These are phyloP conservation scores for Synergus laeviventris DNA, from an alignment of 2,888 invertebrate species.

Conservation along the genomic window DNA sequence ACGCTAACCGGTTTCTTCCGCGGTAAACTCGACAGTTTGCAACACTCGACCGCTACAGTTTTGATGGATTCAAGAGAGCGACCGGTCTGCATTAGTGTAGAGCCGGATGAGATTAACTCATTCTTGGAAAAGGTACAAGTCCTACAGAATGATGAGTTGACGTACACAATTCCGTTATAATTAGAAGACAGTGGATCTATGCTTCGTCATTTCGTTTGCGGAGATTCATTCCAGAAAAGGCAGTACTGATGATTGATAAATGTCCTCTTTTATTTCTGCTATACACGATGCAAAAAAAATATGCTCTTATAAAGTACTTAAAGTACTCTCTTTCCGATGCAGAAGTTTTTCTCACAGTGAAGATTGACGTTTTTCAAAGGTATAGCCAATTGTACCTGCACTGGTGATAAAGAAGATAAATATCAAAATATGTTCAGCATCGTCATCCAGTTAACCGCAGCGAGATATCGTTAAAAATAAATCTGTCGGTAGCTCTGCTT, in stretches of 20 bases:
- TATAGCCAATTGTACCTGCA: neutral
- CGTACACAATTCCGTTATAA: conserved; percentile 24
- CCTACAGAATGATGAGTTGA: conserved; percentile 14
- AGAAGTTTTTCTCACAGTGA: neutral
- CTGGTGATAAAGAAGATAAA: neutral
- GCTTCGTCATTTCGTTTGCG: neutral
- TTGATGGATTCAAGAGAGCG: conserved; percentile 14
- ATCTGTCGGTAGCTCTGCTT: conserved; percentile 6
- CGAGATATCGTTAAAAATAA: neutral
- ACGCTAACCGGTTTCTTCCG: conserved; percentile 25
- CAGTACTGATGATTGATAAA: neutral
- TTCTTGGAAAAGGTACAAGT: conserved; percentile 7
- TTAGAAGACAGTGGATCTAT: neutral
- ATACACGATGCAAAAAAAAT: too few relatives aligned
- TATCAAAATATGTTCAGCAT: neutral
- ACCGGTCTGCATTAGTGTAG: neutral
- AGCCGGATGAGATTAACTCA: conserved; percentile 16
- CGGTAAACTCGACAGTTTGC: conserved; percentile 32
- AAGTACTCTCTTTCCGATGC: neutral
- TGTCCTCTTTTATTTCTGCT: neutral
- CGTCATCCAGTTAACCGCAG: neutral
- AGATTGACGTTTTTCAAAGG: neutral
- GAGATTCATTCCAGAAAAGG: neutral
- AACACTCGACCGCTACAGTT: conserved; percentile 26
- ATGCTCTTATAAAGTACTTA: too few relatives aligned